A percentile compares a stretch with the other conserved stretches of the same genome.
These are phyloP conservation scores for Peromyscus nudipes DNA, from an alignment of 2,797 vertebrate species.

Conservation along the genomic window DNA sequence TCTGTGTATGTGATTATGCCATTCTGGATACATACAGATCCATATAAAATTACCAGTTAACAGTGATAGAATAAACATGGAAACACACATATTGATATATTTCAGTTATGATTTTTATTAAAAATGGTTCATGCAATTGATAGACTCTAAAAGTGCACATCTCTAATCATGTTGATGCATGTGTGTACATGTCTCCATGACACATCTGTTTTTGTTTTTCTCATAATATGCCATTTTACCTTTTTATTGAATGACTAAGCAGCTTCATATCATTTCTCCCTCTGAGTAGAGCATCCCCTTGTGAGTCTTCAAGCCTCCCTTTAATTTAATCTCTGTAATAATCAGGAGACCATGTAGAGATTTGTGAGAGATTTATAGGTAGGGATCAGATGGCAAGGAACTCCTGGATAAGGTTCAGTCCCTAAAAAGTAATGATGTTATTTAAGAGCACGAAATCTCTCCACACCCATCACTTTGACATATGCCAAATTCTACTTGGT, in stretches of 20 bases:
- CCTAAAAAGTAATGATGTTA: slow-evolving; percentile 59
- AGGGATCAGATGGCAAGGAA: slow-evolving; percentile 28
- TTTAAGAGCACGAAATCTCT: slow-evolving; percentile 65
- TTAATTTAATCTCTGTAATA: slow-evolving; percentile 7
- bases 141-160: background rate
- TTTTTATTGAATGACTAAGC: background rate
- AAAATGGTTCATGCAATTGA: background rate
- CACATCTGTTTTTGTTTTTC: background rate
- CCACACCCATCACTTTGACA: slow-evolving; percentile 56
- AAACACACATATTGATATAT: background rate
- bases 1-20: rapidly evolving
- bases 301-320: background rate
- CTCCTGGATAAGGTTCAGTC: background rate
- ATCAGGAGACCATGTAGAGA: background rate
- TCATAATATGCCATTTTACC: background rate
- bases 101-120: background rate
- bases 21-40: rapidly evolving
- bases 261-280: background rate
- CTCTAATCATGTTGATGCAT: background rate
- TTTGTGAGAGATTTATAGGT: slow-evolving; percentile 46
- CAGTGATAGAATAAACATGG: background rate
- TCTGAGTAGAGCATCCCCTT: background rate
- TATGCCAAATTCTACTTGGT: background rate
- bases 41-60: background rate
- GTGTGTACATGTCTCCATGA: too few relatives aligned